Evolutionary conservation across 2,888 invertebrate genomes (phyloP).

Genomic region (Calephelis perditalis): DNA sequence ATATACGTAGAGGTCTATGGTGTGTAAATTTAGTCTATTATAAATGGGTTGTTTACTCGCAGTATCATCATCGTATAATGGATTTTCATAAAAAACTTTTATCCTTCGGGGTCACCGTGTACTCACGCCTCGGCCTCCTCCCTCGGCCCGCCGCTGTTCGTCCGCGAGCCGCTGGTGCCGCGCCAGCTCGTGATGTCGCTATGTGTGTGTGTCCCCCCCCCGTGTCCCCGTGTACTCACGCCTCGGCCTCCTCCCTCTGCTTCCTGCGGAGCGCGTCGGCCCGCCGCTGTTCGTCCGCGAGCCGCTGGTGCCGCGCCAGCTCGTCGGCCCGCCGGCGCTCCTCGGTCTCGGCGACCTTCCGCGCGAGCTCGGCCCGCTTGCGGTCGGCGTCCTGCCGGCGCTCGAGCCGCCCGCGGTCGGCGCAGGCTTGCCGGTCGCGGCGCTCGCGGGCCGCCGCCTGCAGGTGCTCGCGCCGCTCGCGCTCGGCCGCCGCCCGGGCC

Average conservation of each 20-base stretch:
- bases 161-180: no score
- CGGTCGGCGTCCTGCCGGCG: constrained; percentile 62
- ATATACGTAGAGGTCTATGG: no score
- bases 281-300: constrained; percentile 52
- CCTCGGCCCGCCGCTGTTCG: no score
- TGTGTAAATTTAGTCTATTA: no score
- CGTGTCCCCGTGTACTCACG: constrained; percentile 54
- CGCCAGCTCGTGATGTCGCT: no score
- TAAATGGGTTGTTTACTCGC: no score
- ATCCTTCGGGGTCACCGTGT: background rate
- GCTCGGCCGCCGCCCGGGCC: constrained; percentile 49
- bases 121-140: constrained; percentile 67
- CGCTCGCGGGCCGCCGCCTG: constrained; percentile 57
- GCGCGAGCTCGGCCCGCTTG: constrained; percentile 53
- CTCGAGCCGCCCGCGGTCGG: constrained; percentile 70
- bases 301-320: constrained; percentile 45
- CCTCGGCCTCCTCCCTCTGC: constrained; percentile 62
- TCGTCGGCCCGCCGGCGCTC: constrained; percentile 60
- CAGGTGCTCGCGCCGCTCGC: constrained; percentile 41
- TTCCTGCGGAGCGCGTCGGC: constrained; percentile 45
- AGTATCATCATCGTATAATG: no score
- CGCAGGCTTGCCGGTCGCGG: constrained; percentile 64
- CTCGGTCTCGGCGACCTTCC: constrained; percentile 64
- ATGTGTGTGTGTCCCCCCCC: no score
- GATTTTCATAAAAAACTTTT: no score